Evolutionary conservation across 2,888 invertebrate genomes (phyloP).

Genomic region (Nemoura dubitans): DNA sequence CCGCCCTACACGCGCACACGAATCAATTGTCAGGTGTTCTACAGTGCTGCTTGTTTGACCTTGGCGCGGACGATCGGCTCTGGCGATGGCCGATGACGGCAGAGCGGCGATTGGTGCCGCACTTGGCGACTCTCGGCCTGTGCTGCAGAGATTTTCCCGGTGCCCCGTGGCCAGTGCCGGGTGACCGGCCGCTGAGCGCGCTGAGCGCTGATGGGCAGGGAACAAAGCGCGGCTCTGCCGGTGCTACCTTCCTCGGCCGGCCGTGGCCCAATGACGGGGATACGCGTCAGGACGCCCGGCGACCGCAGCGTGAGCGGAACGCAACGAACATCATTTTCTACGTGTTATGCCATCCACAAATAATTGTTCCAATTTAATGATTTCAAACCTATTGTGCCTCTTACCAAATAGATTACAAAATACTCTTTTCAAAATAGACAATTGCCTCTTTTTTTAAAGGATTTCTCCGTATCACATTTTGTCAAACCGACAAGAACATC

Average conservation of each 20-base stretch:
- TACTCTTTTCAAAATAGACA: not conserved
- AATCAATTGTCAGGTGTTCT: too few relatives aligned
- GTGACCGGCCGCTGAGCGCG: not conserved
- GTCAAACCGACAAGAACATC: not conserved
- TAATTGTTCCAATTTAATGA: slow-evolving; percentile 22
- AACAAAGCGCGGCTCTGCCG: not conserved
- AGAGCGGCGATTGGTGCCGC: not conserved
- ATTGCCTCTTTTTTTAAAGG: not conserved
- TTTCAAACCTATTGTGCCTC: not conserved
- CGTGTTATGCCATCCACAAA: slow-evolving; percentile 31
- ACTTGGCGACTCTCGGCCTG: not conserved
- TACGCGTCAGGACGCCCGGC: slow-evolving; percentile 21
- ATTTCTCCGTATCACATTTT: not conserved
- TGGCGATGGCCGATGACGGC: too few relatives aligned
- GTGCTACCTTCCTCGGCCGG: not conserved
- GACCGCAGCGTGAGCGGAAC: slow-evolving; percentile 26
- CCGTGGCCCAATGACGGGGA: not conserved
- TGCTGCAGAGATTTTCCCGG: not conserved
- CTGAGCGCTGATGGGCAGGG: not conserved
- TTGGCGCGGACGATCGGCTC: too few relatives aligned
- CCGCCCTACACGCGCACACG: too few relatives aligned
- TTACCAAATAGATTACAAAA: slow-evolving; percentile 12
- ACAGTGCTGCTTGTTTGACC: too few relatives aligned
- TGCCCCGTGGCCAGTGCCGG: not conserved
- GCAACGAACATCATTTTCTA: slow-evolving; percentile 12